Percentiles rank a stretch among this genome's conserved stretches.
Conservation (phyloP, 2,888 invertebrate species). For the Ophraella communa region DNA sequence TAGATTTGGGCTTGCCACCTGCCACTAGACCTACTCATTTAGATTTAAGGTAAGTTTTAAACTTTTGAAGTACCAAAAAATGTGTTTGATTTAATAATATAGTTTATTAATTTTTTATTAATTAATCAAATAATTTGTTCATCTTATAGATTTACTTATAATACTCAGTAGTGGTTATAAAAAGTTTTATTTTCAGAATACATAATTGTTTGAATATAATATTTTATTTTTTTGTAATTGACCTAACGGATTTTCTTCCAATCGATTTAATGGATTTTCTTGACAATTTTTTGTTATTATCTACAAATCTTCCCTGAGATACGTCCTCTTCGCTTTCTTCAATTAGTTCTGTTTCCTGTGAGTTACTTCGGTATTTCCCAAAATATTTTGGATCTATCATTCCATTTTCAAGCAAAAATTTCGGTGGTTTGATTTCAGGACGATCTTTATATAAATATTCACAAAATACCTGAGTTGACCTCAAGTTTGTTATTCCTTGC, state of each 20-base stretch:
- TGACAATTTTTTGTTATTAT: neutral
- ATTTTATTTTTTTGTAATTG: neutral
- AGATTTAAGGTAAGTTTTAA: slow-evolving; percentile 53
- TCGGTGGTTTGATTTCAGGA: slow-evolving; percentile 63
- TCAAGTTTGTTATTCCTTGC: slow-evolving; percentile 69
- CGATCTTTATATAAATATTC: slow-evolving; percentile 63
- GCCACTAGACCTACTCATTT: slow-evolving; percentile 56
- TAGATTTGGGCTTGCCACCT: slow-evolving; percentile 37
- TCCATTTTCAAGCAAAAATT: slow-evolving; percentile 63
- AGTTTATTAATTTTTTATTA: neutral
- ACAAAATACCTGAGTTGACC: slow-evolving; percentile 65
- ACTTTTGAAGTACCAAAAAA: neutral
- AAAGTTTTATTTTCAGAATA: no score
- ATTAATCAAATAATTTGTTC: no score
- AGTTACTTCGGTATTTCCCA: neutral
- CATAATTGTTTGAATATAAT: neutral
- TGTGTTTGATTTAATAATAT: neutral
- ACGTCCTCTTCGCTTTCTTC: neutral
- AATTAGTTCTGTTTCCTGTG: neutral
- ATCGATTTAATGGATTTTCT: neutral
- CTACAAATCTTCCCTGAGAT: neutral
- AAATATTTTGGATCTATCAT: slow-evolving; percentile 57
- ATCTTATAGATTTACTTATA: no score
- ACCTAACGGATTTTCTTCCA: neutral
- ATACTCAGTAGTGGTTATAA: no score